Base-by-base conservation (phyloP, 2,888 invertebrate genomes). In the Nephrotoma appendiculata region DNA sequence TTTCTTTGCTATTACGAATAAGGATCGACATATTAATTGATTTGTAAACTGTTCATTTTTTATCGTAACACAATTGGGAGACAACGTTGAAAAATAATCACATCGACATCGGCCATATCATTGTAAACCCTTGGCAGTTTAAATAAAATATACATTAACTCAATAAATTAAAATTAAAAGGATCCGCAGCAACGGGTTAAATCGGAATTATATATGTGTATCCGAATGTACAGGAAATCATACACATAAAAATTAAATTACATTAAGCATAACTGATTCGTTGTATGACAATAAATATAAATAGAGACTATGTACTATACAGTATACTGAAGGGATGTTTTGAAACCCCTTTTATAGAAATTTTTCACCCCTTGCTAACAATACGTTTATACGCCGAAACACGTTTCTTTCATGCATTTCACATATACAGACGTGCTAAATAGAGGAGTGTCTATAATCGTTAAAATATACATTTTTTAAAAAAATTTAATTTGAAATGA, bases 261-360 rank as follows among this genome's bases (percentile, higher is more conserved):
- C 84, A 84, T 84, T 84, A 84, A 42, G 84, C 84, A 84, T 84
- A 84, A 84, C 84, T 84, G 84, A 84, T 84, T 84, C 84, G 84
- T 84, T 84, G 84, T 84, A 84, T 84, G 84, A 84, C 84, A 84
- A 84, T 84, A 84, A 84, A 84, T 43, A 84, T 42, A 84, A 84
- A 41, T 84, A 84, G 57, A 57, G 19, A 57, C 57, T 19, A 19
- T 57, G 57, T 57, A 71, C 31, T 31, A 31, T 71, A 71, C 31
- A 31, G 31, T 31, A 15, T 31, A 31, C 3, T 31, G 15, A 52
- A 52, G 52, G 71, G 71, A 71, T 31, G 71, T 9, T 15, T 57
- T 57, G 11, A 57, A 31, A 71, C 31, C 71, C 71, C 71, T 71
- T 71, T 71, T 48, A 9, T 2, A 48, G 0, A 48, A 0, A 71